These are phyloP conservation scores for Cassiopea andromeda DNA, from an alignment of 30 jellyfish, hydroid and myxozoan genomes.

Conservation along the genomic window DNA sequence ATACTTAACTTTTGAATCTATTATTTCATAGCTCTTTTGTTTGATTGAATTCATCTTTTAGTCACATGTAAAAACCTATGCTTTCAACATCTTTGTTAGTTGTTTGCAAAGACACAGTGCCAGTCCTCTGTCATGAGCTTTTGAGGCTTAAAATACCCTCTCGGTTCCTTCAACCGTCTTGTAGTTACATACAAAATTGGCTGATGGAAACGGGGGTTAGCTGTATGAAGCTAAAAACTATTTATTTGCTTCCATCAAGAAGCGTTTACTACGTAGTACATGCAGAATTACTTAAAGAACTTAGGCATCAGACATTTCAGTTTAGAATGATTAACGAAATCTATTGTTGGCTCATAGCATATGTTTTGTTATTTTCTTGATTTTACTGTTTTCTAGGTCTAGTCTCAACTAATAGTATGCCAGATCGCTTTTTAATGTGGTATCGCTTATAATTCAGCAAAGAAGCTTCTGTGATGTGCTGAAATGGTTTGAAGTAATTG, in stretches of 20 bases:
- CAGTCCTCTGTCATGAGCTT: not conserved
- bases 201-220: not conserved
- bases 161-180: not conserved
- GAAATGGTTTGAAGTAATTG: too few relatives aligned
- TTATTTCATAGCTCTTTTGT: not conserved
- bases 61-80: not conserved
- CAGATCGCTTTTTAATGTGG: too few relatives aligned
- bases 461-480: too few relatives aligned
- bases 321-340: too few relatives aligned
- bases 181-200: not conserved
- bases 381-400: too few relatives aligned
- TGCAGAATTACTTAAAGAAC: not conserved
- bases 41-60: not conserved
- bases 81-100: not conserved
- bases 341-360: too few relatives aligned
- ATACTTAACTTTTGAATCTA: not conserved
- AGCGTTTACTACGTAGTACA: not conserved
- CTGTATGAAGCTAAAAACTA: not conserved
- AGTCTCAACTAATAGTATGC: too few relatives aligned
- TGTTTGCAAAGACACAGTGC: slow-evolving; percentile 15
- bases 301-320: not conserved
- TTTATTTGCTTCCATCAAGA: not conserved
- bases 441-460: too few relatives aligned
- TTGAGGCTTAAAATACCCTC: not conserved
- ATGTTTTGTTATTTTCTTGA: too few relatives aligned